A percentile compares a stretch with the other conserved stretches of the same genome.
Evolutionary conservation across 2,888 invertebrate species (phyloP).

Genomic region (Nymphalis c-album): DNA sequence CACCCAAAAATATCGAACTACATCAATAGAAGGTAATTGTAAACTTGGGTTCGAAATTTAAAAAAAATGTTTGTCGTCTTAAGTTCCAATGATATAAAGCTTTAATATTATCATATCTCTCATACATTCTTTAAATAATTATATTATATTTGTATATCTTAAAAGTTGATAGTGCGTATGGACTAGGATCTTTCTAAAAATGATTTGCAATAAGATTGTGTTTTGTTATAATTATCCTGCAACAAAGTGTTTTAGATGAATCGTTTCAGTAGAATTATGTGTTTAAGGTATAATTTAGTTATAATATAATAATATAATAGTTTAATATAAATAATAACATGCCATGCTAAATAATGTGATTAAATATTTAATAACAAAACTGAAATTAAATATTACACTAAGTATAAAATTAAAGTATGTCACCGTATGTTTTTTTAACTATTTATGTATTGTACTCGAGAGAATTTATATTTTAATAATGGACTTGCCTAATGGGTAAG

Average conservation of each 20-base stretch:
- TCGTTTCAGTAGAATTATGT: constrained; percentile 33
- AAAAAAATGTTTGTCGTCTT: no score
- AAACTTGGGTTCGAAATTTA: no score
- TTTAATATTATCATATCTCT: not conserved
- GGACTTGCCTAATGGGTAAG: not conserved
- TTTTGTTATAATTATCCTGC: constrained; percentile 27
- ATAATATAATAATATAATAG: constrained; percentile 15
- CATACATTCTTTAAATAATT: no score
- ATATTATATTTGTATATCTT: not conserved
- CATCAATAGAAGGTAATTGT: no score
- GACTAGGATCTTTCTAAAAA: constrained; percentile 11
- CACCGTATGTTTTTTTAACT: constrained; percentile 1
- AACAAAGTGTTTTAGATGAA: constrained; percentile 27
- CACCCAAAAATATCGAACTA: no score
- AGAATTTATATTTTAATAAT: not conserved
- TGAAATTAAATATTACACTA: constrained; percentile 14
- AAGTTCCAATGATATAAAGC: no score
- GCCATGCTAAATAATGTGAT: constrained; percentile 29
- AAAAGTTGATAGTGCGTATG: constrained; percentile 18
- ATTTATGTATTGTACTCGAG: constrained; percentile 5
- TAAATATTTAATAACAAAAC: constrained; percentile 23
- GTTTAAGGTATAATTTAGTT: constrained; percentile 32
- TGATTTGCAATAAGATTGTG: constrained; percentile 26
- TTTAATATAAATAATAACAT: constrained; percentile 20
- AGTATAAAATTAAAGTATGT: constrained; percentile 4